Conservation (phyloP, 1,140 invertebrate genomes). For the Zaprionus ghesquierei region DNA sequence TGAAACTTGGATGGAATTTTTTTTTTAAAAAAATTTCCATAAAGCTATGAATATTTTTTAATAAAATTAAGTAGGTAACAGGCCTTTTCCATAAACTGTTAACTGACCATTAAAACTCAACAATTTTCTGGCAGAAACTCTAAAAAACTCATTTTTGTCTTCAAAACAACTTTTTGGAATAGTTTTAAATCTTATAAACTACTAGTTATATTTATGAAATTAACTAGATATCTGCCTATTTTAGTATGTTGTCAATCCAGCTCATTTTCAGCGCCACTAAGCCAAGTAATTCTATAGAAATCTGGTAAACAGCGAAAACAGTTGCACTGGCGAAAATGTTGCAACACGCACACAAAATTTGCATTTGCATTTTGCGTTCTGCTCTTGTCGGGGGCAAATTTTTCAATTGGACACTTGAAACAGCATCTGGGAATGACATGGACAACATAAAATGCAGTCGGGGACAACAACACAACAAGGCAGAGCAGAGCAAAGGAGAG, state of each 20-base stretch:
- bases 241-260: not conserved
- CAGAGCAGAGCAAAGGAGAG: not conserved
- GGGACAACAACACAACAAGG: not conserved
- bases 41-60: too few relatives aligned
- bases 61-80: too few relatives aligned
- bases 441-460: slow-evolving; percentile 70
- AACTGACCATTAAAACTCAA: too few relatives aligned
- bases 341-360: slow-evolving; percentile 31
- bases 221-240: not conserved
- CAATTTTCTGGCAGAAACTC: too few relatives aligned
- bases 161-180: not conserved
- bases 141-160: too few relatives aligned
- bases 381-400: slow-evolving; percentile 35
- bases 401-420: slow-evolving; percentile 62
- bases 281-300: not conserved
- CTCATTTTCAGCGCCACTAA: not conserved
- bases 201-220: not conserved
- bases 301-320: slow-evolving; percentile 19
- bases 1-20: not conserved
- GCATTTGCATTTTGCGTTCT: slow-evolving; percentile 40
- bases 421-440: slow-evolving; percentile 57
- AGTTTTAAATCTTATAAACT: not conserved
- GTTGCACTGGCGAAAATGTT: not conserved
- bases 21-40: too few relatives aligned
- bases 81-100: too few relatives aligned